Percentiles rank a stretch among this genome's conserved stretches.
phyloP scores from a whole-genome alignment of 2,888 invertebrate species.

The Nomada fucata region DNA sequence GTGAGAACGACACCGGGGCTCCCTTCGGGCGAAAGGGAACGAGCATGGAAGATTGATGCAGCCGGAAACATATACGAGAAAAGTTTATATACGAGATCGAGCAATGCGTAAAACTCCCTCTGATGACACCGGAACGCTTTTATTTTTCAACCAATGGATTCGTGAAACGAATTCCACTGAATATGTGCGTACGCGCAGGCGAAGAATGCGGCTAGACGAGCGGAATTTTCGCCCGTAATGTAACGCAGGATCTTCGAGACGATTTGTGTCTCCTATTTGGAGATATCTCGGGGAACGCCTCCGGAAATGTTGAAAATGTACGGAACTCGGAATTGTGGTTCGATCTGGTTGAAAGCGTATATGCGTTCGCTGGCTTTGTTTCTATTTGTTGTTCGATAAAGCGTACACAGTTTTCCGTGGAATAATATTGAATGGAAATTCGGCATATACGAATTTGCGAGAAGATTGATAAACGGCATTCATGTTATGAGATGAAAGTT shows the following conservation, averaged over 20 bases:
- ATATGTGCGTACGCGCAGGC: not conserved
- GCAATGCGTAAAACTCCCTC: constrained; percentile 30
- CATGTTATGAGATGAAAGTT: too few relatives aligned
- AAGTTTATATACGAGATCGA: constrained; percentile 37
- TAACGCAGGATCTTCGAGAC: not conserved
- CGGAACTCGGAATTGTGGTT: not conserved
- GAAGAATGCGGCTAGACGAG: constrained; percentile 5
- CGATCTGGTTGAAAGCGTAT: too few relatives aligned
- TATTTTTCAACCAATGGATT: constrained; percentile 17
- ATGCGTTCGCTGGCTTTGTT: not conserved
- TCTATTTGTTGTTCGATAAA: not conserved
- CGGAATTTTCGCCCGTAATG: constrained; percentile 25
- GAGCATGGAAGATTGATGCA: constrained; percentile 60
- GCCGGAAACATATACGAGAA: constrained; percentile 34
- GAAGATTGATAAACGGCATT: too few relatives aligned
- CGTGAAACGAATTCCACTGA: constrained; percentile 12
- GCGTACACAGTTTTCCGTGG: not conserved
- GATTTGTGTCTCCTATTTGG: constrained; percentile 9
- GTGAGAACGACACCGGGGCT: constrained; percentile 35
- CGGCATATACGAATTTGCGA: too few relatives aligned
- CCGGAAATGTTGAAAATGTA: constrained; percentile 29
- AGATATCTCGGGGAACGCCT: constrained; percentile 1
- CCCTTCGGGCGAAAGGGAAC: constrained; percentile 24
- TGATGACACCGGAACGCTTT: constrained; percentile 51
- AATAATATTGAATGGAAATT: not conserved